Percentiles rank a stretch among this genome's conserved stretches.
Evolutionary conservation across 2,797 vertebrate species (phyloP).

Genomic region (Orientallactaga sibirica): DNA sequence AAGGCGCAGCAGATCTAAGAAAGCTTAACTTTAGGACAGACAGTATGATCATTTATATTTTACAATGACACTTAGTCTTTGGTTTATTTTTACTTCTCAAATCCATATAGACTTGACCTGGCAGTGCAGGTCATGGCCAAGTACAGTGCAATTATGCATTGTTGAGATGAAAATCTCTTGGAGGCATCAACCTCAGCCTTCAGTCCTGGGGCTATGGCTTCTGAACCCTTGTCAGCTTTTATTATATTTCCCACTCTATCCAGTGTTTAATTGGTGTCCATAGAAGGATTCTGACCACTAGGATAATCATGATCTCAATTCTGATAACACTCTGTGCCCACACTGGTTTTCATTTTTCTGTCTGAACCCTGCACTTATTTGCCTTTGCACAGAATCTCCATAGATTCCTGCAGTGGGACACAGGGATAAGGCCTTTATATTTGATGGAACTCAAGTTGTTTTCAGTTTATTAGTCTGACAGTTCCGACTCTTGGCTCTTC

Average conservation of each 20-base stretch:
- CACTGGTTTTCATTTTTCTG: slow-evolving; percentile 48
- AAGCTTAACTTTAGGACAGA: slow-evolving; percentile 8
- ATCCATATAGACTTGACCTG: slow-evolving; percentile 67
- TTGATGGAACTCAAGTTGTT: slow-evolving; percentile 63
- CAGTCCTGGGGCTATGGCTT: slow-evolving; percentile 20
- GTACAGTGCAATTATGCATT: slow-evolving; percentile 55
- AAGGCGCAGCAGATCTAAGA: neutral
- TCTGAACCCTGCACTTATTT: slow-evolving; percentile 31
- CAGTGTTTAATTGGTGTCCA: slow-evolving; percentile 74
- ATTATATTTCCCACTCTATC: slow-evolving; percentile 1
- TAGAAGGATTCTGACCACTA: slow-evolving; percentile 44
- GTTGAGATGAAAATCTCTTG: slow-evolving; percentile 53
- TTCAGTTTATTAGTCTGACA: slow-evolving; percentile 54
- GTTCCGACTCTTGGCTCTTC: neutral
- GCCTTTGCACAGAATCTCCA: slow-evolving; percentile 46
- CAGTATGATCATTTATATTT: slow-evolving; percentile 64
- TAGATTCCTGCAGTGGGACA: slow-evolving; percentile 38
- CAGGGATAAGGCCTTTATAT: neutral
- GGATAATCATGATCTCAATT: slow-evolving; percentile 49
- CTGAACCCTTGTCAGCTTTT: slow-evolving; percentile 66
- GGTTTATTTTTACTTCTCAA: slow-evolving; percentile 76
- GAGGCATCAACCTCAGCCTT: slow-evolving; percentile 24
- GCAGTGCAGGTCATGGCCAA: neutral
- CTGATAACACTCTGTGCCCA: slow-evolving; percentile 9
- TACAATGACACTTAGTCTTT: slow-evolving; percentile 41